Evolutionary conservation across 2,113 vertebrate species (phyloP).

Genomic region (Cynopterus brachyotis): DNA sequence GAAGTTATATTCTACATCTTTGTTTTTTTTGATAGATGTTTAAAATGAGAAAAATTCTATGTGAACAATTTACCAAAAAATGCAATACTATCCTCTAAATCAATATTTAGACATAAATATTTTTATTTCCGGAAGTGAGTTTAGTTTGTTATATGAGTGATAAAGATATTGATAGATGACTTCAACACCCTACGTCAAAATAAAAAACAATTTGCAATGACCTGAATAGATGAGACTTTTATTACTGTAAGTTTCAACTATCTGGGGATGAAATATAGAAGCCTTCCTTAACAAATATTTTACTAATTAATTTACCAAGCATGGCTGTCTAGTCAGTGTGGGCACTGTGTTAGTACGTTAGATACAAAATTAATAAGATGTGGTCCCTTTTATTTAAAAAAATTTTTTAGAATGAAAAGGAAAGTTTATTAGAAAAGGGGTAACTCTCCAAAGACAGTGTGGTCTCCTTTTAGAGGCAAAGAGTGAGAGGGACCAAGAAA

Average conservation of each 20-base stretch:
- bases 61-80: not conserved
- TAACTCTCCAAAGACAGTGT: no score
- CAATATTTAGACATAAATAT: not conserved
- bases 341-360: not conserved
- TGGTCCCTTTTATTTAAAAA: not conserved
- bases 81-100: not conserved
- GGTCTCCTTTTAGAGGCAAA: no score
- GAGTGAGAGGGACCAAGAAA: no score
- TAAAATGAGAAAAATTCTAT: not conserved
- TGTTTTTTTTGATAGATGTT: not conserved
- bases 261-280: not conserved
- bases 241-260: not conserved
- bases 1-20: not conserved
- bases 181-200: constrained; percentile 40
- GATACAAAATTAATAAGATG: constrained; percentile 10
- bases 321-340: not conserved
- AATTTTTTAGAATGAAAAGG: no score
- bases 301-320: constrained; percentile 32
- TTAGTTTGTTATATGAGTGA: not conserved
- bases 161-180: constrained; percentile 2
- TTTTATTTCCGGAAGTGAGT: not conserved
- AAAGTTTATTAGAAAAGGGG: no score
- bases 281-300: constrained; percentile 15
- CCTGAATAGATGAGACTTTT: not conserved
- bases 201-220: constrained; percentile 7